A percentile compares a stretch with the other conserved stretches of the same genome.
Evolutionary conservation across 2,797 vertebrate genomes (phyloP).

Genomic region (Decapterus maruadsi): DNA sequence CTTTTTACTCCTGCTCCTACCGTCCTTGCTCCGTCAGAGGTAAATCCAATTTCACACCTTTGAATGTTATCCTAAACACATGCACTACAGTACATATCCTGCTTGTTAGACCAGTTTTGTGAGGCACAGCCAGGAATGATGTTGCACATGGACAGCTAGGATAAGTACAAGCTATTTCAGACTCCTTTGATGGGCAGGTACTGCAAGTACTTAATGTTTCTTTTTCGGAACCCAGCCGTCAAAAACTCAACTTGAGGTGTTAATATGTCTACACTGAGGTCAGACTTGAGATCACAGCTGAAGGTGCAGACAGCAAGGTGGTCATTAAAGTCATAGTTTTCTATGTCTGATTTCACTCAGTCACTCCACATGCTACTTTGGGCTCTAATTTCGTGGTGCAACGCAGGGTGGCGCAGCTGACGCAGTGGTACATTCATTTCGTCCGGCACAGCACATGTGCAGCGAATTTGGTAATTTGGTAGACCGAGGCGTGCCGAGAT

Average conservation of each 20-base stretch:
- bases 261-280: conserved; percentile 7
- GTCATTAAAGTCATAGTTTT: conserved; percentile 7
- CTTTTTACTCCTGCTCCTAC: conserved; percentile 51
- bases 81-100: conserved; percentile 57
- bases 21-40: conserved; percentile 52
- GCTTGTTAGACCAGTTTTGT: conserved; percentile 63
- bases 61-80: conserved; percentile 75
- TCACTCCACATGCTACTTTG: neutral
- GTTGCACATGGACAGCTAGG: conserved; percentile 35
- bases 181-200: conserved; percentile 26
- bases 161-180: conserved; percentile 42
- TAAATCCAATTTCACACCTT: conserved; percentile 82
- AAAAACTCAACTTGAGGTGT: neutral
- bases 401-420: no score
- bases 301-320: neutral
- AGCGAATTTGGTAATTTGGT: no score
- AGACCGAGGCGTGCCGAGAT: no score
- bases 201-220: conserved; percentile 9
- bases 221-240: neutral
- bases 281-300: conserved; percentile 6
- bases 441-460: no score
- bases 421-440: no score
- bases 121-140: conserved; percentile 52
- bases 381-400: no score
- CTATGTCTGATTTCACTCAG: conserved; percentile 7